Conservation (phyloP, 1,140 invertebrate genomes). For the Apis florea region DNA sequence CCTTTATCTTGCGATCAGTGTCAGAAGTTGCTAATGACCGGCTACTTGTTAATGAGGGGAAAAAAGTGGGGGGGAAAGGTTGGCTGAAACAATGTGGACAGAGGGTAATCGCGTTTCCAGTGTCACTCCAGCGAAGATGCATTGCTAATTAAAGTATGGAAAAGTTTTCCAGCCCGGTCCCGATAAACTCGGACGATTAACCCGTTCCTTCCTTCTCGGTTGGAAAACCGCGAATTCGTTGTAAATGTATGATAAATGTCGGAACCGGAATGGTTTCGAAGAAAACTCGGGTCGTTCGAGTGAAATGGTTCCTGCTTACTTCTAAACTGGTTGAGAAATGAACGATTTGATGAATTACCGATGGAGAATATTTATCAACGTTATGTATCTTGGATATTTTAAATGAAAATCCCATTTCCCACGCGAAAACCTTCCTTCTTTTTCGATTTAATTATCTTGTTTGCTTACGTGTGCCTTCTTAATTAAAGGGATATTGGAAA, state of each 20-base stretch:
- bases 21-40: neutral
- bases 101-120: neutral
- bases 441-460: neutral
- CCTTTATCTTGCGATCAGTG: too few species aligned
- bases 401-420: neutral
- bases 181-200: conserved; percentile 8
- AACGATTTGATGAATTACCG: conserved; percentile 5
- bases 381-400: neutral
- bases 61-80: too few species aligned
- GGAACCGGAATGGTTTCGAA: neutral
- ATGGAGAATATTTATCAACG: neutral
- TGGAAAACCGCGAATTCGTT: conserved; percentile 4
- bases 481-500: too few species aligned
- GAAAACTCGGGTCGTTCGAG: neutral
- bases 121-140: neutral
- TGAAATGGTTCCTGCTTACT: neutral
- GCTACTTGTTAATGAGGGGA: neutral
- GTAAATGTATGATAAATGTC: conserved; percentile 11
- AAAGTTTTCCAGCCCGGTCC: neutral
- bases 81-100: neutral
- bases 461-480: too few species aligned
- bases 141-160: conserved; percentile 24
- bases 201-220: neutral
- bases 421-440: too few species aligned
- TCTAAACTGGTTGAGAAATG: conserved; percentile 9